phyloP scores from a whole-genome alignment of 92 coral and sea anemone genomes.

The Porites lobata region DNA sequence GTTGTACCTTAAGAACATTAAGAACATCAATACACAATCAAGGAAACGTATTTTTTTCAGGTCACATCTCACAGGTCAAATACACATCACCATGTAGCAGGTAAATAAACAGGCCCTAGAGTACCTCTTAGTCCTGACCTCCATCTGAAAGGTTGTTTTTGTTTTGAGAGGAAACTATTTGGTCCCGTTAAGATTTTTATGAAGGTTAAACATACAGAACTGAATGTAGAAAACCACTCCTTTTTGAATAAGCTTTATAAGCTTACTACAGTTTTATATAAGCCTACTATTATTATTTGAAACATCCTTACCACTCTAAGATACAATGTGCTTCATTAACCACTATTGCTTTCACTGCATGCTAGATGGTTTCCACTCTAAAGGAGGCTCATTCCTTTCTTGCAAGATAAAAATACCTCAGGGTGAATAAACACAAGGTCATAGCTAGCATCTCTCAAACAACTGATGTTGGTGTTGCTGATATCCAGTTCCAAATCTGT shows the following conservation, averaged over 20 bases:
- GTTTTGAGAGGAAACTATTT: too few species aligned
- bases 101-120: too few species aligned
- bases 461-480: background rate
- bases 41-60: too few species aligned
- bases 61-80: too few species aligned
- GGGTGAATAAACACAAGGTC: slow-evolving; percentile 58
- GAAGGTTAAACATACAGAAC: too few species aligned
- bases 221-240: background rate
- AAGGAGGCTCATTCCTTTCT: slow-evolving; percentile 53
- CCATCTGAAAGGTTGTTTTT: too few species aligned
- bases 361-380: slow-evolving; percentile 21
- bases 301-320: slow-evolving; percentile 35
- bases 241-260: background rate
- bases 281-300: background rate
- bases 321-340: slow-evolving; percentile 62
- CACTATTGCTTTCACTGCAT: slow-evolving; percentile 39
- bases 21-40: too few species aligned
- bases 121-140: too few species aligned
- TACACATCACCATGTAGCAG: too few species aligned
- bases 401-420: slow-evolving; percentile 64
- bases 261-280: background rate
- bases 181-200: too few species aligned
- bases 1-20: too few species aligned
- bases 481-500: slow-evolving; percentile 14
- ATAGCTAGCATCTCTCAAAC: slow-evolving; percentile 16